Evolutionary conservation across 2,113 vertebrate species (phyloP), one percentile per base, ranked within the genome.

Genomic region (Tyrannus savana): DNA sequence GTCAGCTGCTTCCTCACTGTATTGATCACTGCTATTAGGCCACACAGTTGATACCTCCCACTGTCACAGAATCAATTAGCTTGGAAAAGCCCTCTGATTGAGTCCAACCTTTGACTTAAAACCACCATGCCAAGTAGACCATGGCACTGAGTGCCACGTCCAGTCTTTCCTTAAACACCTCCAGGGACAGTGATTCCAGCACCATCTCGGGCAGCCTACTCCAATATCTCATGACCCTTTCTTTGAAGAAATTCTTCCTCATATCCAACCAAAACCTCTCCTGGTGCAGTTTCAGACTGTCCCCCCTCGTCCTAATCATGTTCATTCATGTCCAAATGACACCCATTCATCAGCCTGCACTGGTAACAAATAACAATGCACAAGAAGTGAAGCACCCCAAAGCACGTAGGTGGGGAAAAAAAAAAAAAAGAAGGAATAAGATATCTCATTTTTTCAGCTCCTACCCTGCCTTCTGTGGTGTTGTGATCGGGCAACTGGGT

Each of bases 1-100:
- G 33, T 13, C 58, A 30, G 44, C n/a, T 22, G 53, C 44, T 23
- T 37, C 63, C 37, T 37, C 37, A 3, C 28, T 1, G 24, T 28
- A 10, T 1, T 0, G 60, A 30, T 0, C 1, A 0, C 2, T 47
- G 52, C 22, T 14, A 1, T 4, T 1, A 33, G 63, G 64, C n/a
- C 79, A 28, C 2, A 6, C 0, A 8, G 23, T 2, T 74, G 33
- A n/a, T 22, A 69, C 8, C n/a, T 42, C 14, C 14, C 41, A 42
- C 22, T 19, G 18, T 17, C 53, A 68, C 19, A 68, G 14, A 49
- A 47, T 28, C 79, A 69, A 19, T 0, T 33, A 33, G 18, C 31
- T 14, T 33, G 31, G 41, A 49, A 84, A 71, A 84, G 47, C 42
- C 31, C 41, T 63, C 55, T 2, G 5, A 49, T 8, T 41, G 30